A percentile compares a stretch with the other conserved stretches of the same genome.
These are phyloP conservation scores for Diacarnus erythraeanus DNA, from an alignment of 37 sponge, comb jelly and placozoan species.

Conservation along the genomic window DNA sequence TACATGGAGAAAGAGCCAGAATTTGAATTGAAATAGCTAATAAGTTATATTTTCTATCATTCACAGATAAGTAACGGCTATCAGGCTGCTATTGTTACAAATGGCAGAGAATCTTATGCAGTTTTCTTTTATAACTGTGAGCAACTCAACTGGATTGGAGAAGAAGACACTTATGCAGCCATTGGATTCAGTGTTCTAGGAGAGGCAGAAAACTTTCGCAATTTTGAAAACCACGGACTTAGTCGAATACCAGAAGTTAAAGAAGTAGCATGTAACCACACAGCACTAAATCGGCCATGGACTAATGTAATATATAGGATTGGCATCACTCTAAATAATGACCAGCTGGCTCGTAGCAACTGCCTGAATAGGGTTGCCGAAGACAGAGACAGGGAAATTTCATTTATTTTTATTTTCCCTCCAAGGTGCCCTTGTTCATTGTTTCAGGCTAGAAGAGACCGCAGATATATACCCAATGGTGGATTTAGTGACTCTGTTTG, in stretches of 20 bases:
- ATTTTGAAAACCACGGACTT: conserved; percentile 37
- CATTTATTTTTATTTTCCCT: background rate
- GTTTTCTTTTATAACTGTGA: conserved; percentile 76
- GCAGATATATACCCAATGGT: background rate
- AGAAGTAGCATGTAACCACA: conserved; percentile 9
- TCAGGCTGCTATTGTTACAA: conserved; percentile 74
- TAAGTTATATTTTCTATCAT: too few species aligned
- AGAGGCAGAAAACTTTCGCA: background rate
- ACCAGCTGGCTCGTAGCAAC: background rate
- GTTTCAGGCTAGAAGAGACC: conserved; percentile 12
- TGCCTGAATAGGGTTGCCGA: conserved; percentile 7
- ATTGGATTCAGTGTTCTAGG: conserved; percentile 54
- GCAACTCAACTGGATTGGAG: conserved; percentile 58
- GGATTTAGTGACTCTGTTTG: background rate
- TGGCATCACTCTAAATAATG: background rate
- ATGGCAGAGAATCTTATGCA: conserved; percentile 45
- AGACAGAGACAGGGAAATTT: conserved; percentile 4
- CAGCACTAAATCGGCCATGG: background rate
- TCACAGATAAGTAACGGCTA: too few species aligned
- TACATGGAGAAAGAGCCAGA: too few species aligned
- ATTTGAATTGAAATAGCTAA: too few species aligned
- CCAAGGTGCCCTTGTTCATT: conserved; percentile 65
- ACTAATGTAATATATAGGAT: conserved; percentile 27
- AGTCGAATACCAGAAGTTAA: background rate
- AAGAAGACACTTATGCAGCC: conserved; percentile 7